These are phyloP conservation scores for Aporophyla lueneburgensis DNA, from an alignment of 2,888 invertebrate genomes.

Conservation along the genomic window DNA sequence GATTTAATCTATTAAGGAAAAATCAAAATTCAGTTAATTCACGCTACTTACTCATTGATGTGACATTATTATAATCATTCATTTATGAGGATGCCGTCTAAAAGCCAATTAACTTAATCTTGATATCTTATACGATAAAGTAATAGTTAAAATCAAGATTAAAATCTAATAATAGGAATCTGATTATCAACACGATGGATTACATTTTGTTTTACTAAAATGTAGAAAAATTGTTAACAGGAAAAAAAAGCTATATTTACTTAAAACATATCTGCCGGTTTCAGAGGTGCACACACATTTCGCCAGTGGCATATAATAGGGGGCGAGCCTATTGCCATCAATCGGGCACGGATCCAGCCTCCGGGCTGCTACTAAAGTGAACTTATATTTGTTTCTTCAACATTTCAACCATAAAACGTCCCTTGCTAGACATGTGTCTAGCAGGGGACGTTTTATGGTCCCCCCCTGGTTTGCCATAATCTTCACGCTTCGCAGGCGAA, in stretches of 20 bases:
- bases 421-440: too few relatives aligned
- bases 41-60: neutral
- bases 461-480: too few relatives aligned
- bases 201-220: neutral
- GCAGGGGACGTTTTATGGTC: too few relatives aligned
- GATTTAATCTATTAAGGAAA: slow-evolving; percentile 23
- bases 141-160: slow-evolving; percentile 27
- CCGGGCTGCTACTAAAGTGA: too few relatives aligned
- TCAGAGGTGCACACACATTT: too few relatives aligned
- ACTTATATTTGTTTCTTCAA: too few relatives aligned
- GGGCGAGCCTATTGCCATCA: too few relatives aligned
- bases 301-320: too few relatives aligned
- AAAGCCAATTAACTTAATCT: slow-evolving; percentile 34
- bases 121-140: slow-evolving; percentile 24
- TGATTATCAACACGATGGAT: slow-evolving; percentile 3
- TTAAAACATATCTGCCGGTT: too few relatives aligned
- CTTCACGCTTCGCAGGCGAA: too few relatives aligned
- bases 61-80: neutral
- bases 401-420: too few relatives aligned
- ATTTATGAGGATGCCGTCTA: neutral
- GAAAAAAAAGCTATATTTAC: neutral
- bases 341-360: too few relatives aligned
- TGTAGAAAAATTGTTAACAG: neutral
- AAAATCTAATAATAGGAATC: neutral
- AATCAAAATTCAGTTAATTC: slow-evolving; percentile 6